Percentiles rank a stretch among this genome's conserved stretches.
phyloP scores from a whole-genome alignment of 1,140 invertebrate species.

The Gonioctena quinquepunctata region DNA sequence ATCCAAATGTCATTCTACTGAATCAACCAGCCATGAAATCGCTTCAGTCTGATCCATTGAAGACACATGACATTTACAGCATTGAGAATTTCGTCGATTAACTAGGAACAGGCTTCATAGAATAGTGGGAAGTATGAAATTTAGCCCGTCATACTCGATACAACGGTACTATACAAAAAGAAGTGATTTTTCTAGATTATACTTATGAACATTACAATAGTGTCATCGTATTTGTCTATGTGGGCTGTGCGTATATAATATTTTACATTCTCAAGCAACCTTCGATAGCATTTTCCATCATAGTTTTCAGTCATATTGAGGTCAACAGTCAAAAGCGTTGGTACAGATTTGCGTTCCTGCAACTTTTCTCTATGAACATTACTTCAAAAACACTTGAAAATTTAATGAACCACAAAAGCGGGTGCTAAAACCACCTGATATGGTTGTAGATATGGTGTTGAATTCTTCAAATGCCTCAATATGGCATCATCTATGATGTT shows the following conservation, averaged over 20 bases:
- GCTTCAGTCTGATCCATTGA: no score
- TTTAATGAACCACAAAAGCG: background rate
- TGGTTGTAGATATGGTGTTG: background rate
- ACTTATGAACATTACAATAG: constrained; percentile 19
- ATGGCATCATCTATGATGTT: background rate
- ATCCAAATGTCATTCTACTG: no score
- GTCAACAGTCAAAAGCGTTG: no score
- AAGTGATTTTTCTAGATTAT: constrained; percentile 24
- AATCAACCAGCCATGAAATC: no score
- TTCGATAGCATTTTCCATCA: constrained; percentile 9
- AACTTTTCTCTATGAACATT: background rate
- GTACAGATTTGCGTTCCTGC: no score
- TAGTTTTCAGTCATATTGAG: background rate
- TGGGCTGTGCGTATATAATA: constrained; percentile 41
- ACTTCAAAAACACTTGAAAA: background rate
- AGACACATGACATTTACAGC: no score
- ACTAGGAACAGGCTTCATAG: no score
- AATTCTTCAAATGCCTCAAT: background rate
- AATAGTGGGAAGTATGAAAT: no score
- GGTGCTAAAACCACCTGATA: no score
- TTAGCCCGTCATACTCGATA: no score
- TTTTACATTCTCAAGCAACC: constrained; percentile 27
- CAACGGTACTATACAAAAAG: constrained; percentile 29
- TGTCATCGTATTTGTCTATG: constrained; percentile 46
- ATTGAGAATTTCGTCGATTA: no score